Conservation (phyloP, 37 sponge, comb jelly and placozoan species). For the Ephydatia muelleri region DNA sequence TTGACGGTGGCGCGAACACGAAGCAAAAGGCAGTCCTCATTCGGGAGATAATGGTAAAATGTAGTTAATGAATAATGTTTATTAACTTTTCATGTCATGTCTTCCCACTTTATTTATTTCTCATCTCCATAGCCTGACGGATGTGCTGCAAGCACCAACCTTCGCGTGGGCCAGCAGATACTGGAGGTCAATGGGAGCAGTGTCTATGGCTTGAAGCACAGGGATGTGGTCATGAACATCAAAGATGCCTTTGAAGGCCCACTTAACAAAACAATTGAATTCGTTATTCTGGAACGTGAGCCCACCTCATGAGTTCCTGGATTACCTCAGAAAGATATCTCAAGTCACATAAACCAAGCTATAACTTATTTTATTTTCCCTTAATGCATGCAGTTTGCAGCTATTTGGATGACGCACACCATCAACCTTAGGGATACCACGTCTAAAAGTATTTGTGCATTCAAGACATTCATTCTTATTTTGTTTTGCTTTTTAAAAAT, state of each 20-base stretch:
- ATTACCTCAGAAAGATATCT: too few relatives aligned
- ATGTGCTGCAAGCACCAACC: slow-evolving; percentile 62
- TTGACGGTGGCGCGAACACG: slow-evolving; percentile 86
- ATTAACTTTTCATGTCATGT: background rate
- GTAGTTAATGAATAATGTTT: background rate
- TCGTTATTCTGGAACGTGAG: slow-evolving; percentile 54
- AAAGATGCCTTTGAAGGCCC: slow-evolving; percentile 83
- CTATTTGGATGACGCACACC: too few relatives aligned
- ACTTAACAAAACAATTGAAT: slow-evolving; percentile 56
- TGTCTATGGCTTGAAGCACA: slow-evolving; percentile 76
- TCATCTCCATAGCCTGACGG: slow-evolving; percentile 61
- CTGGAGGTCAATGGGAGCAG: slow-evolving; percentile 56
- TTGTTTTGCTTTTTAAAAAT: too few relatives aligned
- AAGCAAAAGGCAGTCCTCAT: slow-evolving; percentile 80
- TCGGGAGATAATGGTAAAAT: slow-evolving; percentile 71
- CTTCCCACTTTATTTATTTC: background rate
- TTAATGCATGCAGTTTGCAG: too few relatives aligned
- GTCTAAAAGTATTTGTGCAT: too few relatives aligned
- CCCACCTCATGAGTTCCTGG: too few relatives aligned
- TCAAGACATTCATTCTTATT: too few relatives aligned
- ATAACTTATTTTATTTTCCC: too few relatives aligned
- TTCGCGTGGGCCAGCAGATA: slow-evolving; percentile 85
- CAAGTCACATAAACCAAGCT: too few relatives aligned
- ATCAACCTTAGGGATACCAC: too few relatives aligned
- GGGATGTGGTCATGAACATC: slow-evolving; percentile 77